Evolutionary conservation across 1,140 invertebrate genomes (phyloP).

Genomic region (Mercenaria mercenaria): DNA sequence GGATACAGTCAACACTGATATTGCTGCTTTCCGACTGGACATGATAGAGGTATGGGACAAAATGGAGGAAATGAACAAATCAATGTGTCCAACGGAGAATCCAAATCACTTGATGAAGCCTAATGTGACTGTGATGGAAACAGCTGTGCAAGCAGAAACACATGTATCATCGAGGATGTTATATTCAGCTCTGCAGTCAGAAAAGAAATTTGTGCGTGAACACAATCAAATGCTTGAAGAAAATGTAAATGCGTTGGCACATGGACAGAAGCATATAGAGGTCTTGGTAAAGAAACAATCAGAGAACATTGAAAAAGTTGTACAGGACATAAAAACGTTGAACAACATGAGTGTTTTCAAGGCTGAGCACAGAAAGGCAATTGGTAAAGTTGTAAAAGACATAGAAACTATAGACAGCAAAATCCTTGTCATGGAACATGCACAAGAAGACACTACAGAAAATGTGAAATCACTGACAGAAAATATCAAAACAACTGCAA

Average conservation of each 20-base stretch:
- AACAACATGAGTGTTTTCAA: not conserved
- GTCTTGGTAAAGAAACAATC: not conserved
- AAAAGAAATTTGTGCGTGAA: not conserved
- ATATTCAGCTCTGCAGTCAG: not conserved
- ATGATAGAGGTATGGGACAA: not conserved
- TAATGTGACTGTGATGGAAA: not conserved
- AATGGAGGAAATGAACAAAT: not conserved
- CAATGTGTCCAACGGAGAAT: not conserved
- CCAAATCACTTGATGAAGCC: not conserved
- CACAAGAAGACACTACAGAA: not conserved
- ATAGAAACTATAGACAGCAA: not conserved
- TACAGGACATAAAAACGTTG: not conserved
- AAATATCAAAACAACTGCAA: not conserved
- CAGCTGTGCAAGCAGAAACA: not conserved
- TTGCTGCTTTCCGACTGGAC: not conserved
- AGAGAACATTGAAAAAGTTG: not conserved
- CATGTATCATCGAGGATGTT: not conserved
- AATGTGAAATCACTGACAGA: not conserved
- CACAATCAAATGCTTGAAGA: not conserved
- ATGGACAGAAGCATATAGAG: not conserved
- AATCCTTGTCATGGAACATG: not conserved
- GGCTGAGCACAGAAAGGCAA: not conserved
- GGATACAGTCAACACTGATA: not conserved
- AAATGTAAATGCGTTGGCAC: not conserved
- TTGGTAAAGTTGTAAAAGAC: not conserved